Conservation (phyloP, 2,888 invertebrate genomes). For the Mythimna pallens region DNA sequence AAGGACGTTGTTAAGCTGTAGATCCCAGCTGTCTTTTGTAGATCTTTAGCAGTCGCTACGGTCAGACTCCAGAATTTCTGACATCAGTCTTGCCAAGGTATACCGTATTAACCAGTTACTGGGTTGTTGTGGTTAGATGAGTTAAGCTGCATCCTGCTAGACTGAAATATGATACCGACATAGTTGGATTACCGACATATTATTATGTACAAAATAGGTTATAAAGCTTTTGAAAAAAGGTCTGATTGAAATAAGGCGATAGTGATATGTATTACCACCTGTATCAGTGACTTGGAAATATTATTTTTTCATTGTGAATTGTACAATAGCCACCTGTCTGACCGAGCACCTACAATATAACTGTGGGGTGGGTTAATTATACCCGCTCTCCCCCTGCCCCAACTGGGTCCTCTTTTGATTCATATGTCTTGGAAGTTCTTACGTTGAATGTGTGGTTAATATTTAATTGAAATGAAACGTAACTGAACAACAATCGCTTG, state of each 20-base stretch:
- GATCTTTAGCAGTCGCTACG: no score
- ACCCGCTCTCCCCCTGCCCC: neutral
- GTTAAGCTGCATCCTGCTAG: neutral
- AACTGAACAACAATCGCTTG: no score
- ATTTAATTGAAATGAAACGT: no score
- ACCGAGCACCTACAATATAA: conserved; percentile 10
- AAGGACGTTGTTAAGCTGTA: no score
- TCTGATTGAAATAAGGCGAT: conserved; percentile 9
- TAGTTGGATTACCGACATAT: neutral
- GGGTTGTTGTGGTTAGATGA: neutral
- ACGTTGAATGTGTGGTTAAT: neutral
- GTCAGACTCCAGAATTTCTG: no score
- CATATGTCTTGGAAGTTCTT: conserved; percentile 32
- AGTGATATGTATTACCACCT: conserved; percentile 27
- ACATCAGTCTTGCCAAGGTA: no score
- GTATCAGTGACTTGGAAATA: conserved; percentile 27
- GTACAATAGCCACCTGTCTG: conserved; percentile 50
- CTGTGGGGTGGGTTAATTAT: conserved; percentile 52
- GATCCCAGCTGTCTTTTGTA: no score
- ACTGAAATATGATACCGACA: neutral
- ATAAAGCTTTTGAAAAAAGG: neutral
- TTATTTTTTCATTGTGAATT: conserved; percentile 45
- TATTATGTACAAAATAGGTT: neutral
- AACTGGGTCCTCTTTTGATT: conserved; percentile 6
- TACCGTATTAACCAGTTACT: no score